A percentile compares a stretch with the other conserved stretches of the same genome.
Conservation (phyloP, 2,888 invertebrate genomes). For the Mesodorylaimus sp. region DNA sequence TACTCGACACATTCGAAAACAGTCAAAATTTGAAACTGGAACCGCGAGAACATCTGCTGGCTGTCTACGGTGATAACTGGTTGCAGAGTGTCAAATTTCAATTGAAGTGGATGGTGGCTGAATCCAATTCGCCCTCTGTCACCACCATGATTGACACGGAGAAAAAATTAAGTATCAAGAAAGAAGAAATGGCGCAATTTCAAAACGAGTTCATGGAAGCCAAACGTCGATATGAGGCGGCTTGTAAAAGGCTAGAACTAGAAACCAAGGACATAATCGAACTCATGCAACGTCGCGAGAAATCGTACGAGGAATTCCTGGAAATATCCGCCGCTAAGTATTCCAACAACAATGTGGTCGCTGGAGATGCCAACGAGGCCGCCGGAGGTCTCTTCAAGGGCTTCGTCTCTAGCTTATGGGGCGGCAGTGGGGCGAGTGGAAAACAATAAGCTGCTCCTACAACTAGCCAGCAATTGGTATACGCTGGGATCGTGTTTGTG, state of each 20-base stretch:
- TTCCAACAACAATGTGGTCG: neutral
- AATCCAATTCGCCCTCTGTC: neutral
- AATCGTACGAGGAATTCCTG: slow-evolving; percentile 10
- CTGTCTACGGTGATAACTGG: slow-evolving; percentile 31
- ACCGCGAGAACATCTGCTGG: slow-evolving; percentile 20
- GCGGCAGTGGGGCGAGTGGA: no score
- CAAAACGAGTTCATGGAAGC: slow-evolving; percentile 25
- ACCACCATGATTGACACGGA: slow-evolving; percentile 12
- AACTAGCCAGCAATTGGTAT: no score
- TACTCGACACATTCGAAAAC: slow-evolving; percentile 19
- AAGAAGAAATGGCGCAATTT: slow-evolving; percentile 23
- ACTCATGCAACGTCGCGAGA: slow-evolving; percentile 8
- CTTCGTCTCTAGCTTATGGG: neutral
- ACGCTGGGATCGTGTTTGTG: no score
- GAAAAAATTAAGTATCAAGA: slow-evolving; percentile 18
- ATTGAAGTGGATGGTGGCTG: slow-evolving; percentile 4
- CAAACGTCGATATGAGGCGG: slow-evolving; percentile 15
- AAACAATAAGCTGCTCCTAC: no score
- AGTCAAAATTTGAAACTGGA: slow-evolving; percentile 6
- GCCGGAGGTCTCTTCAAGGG: slow-evolving; percentile 1
- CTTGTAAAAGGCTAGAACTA: slow-evolving; percentile 6
- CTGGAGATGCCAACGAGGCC: no score
- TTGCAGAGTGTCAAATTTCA: slow-evolving; percentile 21
- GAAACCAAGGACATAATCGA: slow-evolving; percentile 12
- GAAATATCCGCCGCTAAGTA: slow-evolving; percentile 6